Percentiles rank a stretch among this genome's conserved stretches.
These are phyloP conservation scores for Lepisosteus oculatus DNA, from an alignment of 2,113 vertebrate species.

Conservation along the genomic window DNA sequence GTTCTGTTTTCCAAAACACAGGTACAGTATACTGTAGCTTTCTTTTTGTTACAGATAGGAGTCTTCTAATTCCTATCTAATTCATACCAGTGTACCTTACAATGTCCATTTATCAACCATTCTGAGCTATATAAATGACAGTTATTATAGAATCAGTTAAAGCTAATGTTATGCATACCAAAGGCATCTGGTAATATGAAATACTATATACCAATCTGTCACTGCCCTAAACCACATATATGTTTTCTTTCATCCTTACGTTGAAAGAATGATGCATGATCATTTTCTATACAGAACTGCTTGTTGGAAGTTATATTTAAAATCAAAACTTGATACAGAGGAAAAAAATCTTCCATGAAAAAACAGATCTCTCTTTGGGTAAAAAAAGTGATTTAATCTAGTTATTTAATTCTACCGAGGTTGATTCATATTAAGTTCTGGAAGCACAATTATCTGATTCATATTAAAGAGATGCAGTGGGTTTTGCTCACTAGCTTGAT, in stretches of 20 bases:
- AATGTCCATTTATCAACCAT: constrained; percentile 5
- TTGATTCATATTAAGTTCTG: too few relatives aligned
- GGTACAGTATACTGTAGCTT: too few relatives aligned
- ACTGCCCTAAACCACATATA: constrained; percentile 26
- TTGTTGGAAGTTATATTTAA: background rate
- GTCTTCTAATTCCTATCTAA: too few relatives aligned
- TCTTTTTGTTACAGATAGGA: background rate
- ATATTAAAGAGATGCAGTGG: too few relatives aligned
- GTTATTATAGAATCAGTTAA: constrained; percentile 43
- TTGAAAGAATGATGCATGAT: constrained; percentile 3
- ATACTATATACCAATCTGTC: constrained; percentile 30
- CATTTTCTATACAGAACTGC: background rate
- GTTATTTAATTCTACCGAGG: too few relatives aligned
- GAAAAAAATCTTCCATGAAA: too few relatives aligned
- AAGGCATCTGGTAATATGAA: constrained; percentile 41
- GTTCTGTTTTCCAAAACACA: too few relatives aligned
- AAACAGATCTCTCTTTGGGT: too few relatives aligned
- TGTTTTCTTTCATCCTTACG: constrained; percentile 25
- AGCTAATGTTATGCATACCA: constrained; percentile 20
- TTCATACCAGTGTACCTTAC: too few relatives aligned
- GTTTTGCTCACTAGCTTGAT: too few relatives aligned
- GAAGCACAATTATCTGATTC: too few relatives aligned
- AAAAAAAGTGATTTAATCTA: too few relatives aligned
- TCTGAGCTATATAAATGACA: constrained; percentile 23
- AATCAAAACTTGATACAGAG: background rate